phyloP scores from a whole-genome alignment of 2,113 vertebrate species.

The human (Homo sapiens) region GRCh38 chr11:83748001-83748500 shows the following conservation, averaged over 20 bases:
- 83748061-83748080: background rate
- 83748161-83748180: background rate
- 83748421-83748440: accelerated
- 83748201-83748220: background rate
- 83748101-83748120: background rate
- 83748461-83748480: background rate
- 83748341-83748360: background rate
- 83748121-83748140: background rate
- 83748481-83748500: background rate
- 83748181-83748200: background rate
- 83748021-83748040: background rate
- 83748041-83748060: background rate
- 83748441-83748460: background rate
- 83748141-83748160: background rate
- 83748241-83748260: background rate
- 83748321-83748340: background rate
- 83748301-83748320: background rate
- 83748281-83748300: background rate
- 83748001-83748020: background rate
- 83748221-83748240: background rate
- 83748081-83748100: background rate
- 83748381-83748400: background rate
- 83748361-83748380: background rate
- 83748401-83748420: background rate
- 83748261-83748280: background rate